phyloP scores from a whole-genome alignment of 2,113 vertebrate genomes.

The Neodon shergylaensis region DNA sequence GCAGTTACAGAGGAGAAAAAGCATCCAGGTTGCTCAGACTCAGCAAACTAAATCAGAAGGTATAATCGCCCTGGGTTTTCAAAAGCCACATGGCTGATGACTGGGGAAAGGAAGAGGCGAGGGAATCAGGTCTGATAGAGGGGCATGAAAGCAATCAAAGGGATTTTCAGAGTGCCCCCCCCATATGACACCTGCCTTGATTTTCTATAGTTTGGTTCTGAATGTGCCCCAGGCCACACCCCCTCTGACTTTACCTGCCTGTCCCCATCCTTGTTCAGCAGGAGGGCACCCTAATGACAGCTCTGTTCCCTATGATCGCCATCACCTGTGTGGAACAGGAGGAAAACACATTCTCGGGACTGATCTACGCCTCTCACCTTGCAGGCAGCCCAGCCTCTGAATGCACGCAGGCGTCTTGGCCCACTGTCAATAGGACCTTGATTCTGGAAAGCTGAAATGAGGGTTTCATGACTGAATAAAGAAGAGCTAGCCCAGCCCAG shows the following conservation, averaged over 20 bases:
- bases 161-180: conserved; percentile 29
- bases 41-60: conserved; percentile 41
- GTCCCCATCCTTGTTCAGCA: not conserved
- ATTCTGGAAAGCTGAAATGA: conserved; percentile 73
- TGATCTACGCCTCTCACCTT: conserved; percentile 68
- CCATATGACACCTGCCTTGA: conserved; percentile 27
- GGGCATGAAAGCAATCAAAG: conserved; percentile 62
- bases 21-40: conserved; percentile 3
- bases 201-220: conserved; percentile 10
- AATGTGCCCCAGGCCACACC: conserved; percentile 44
- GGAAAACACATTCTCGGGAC: not conserved
- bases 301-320: conserved; percentile 10
- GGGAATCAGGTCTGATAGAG: not conserved
- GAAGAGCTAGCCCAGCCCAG: conserved; percentile 59
- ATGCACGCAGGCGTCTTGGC: not conserved
- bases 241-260: not conserved
- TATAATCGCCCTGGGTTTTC: conserved; percentile 3
- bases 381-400: conserved; percentile 22
- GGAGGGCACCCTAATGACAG: conserved; percentile 50
- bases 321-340: conserved; percentile 54
- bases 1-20: not conserved
- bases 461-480: not conserved
- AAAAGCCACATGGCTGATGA: not conserved
- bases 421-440: conserved; percentile 75
- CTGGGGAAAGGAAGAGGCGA: not conserved